Evolutionary conservation across 2,113 vertebrate genomes (phyloP).

Genomic region (Pluvialis apricaria): DNA sequence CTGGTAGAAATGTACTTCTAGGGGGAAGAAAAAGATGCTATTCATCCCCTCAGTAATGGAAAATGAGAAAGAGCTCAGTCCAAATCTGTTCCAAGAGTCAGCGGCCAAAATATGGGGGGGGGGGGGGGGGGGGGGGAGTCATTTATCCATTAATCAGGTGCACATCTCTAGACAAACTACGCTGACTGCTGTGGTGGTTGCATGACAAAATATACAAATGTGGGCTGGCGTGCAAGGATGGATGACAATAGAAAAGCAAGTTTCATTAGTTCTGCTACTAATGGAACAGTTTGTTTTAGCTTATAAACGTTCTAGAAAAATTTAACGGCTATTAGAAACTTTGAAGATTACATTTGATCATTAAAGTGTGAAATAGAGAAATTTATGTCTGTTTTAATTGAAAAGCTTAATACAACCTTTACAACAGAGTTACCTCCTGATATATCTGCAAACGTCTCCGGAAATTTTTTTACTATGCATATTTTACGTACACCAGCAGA

Average conservation of each 20-base stretch:
- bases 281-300: not conserved
- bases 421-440: not conserved
- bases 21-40: not conserved
- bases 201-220: not conserved
- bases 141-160: not conserved
- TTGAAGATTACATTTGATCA: not conserved
- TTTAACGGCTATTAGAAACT: not conserved
- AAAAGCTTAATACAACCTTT: conserved; percentile 20
- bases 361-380: conserved; percentile 28
- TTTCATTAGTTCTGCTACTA: conserved; percentile 22
- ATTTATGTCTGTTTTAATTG: conserved; percentile 21
- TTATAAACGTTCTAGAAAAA: not conserved
- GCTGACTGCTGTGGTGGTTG: not conserved
- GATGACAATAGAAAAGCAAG: not conserved
- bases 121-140: not conserved
- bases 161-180: not conserved
- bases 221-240: not conserved
- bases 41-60: not conserved
- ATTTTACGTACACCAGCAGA: not conserved
- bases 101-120: not conserved
- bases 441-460: not conserved
- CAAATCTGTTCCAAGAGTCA: not conserved
- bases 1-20: not conserved
- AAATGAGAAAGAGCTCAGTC: not conserved
- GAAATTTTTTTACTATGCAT: not conserved